These are phyloP conservation scores for Cinclus mexicanus DNA, from an alignment of 2,113 vertebrate genomes.

Conservation along the genomic window DNA sequence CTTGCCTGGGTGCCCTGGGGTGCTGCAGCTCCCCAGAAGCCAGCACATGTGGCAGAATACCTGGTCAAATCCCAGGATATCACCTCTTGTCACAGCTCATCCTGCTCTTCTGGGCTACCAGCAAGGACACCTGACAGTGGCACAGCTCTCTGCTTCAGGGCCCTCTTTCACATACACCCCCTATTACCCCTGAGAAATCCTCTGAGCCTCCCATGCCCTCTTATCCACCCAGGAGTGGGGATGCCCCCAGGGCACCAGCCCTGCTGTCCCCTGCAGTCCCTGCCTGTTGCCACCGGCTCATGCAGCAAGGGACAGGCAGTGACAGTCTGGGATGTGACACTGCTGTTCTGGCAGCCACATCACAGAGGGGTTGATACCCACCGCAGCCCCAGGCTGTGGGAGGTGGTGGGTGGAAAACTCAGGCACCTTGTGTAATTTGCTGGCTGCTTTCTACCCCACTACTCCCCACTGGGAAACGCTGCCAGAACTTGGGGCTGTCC, in stretches of 20 bases:
- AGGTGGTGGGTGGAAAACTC: neutral
- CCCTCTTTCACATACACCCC: neutral
- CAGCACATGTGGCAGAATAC: accelerated
- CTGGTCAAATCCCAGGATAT: neutral
- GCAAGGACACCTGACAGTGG: neutral
- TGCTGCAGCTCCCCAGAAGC: neutral
- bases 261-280: neutral
- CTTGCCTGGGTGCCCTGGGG: neutral
- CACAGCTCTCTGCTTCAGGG: neutral
- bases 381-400: neutral
- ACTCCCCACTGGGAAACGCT: neutral
- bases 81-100: accelerated
- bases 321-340: neutral
- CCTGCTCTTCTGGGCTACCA: neutral
- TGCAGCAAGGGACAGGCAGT: accelerated
- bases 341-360: accelerated
- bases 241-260: neutral
- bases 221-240: neutral
- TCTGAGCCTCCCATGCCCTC: accelerated
- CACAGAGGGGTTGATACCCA: neutral
- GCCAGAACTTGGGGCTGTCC: neutral
- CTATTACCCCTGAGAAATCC: neutral
- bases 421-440: neutral
- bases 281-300: neutral
- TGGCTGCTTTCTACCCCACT: neutral